These are phyloP conservation scores for Diplazon laetatorius DNA, from an alignment of 2,888 invertebrate genomes.

Conservation along the genomic window DNA sequence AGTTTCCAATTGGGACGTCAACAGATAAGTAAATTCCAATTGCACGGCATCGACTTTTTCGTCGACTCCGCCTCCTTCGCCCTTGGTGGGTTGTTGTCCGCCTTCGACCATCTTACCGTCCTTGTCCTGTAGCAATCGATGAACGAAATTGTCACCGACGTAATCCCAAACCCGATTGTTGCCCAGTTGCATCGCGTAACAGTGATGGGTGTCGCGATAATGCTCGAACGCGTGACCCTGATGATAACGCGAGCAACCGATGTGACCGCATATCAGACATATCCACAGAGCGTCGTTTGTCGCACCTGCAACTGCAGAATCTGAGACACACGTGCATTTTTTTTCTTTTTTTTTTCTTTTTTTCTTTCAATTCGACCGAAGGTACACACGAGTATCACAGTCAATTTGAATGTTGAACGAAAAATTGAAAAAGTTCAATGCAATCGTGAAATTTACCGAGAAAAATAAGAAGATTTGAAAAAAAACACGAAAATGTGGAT, in stretches of 20 bases:
- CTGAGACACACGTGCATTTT: constrained; percentile 21
- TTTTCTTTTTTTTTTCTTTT: constrained; percentile 1
- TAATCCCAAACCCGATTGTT: constrained; percentile 99
- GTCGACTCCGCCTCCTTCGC: constrained; percentile 86
- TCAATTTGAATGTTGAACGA: too few species aligned
- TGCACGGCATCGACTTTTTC: constrained; percentile 98
- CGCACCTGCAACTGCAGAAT: constrained; percentile 76
- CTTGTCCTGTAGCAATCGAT: constrained; percentile 97
- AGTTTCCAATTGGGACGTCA: constrained; percentile 97
- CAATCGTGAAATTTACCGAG: too few species aligned
- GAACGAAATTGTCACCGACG: constrained; percentile 98
- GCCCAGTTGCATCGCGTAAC: constrained; percentile 97
- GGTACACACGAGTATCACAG: too few species aligned
- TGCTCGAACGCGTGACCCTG: constrained; percentile 98
- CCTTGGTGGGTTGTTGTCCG: constrained; percentile 81
- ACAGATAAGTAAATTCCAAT: constrained; percentile 97
- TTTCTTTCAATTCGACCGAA: background rate
- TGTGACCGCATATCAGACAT: constrained; percentile 98
- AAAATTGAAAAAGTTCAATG: too few species aligned
- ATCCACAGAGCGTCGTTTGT: constrained; percentile 96
- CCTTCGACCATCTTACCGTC: constrained; percentile 97
- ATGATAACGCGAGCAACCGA: constrained; percentile 97
- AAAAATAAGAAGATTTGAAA: too few species aligned
- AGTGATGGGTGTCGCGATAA: constrained; percentile 97
- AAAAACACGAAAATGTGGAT: too few species aligned